A percentile compares a stretch with the other conserved stretches of the same genome.
phyloP scores from a whole-genome alignment of 2,797 vertebrate genomes.

The Poecile montanus region DNA sequence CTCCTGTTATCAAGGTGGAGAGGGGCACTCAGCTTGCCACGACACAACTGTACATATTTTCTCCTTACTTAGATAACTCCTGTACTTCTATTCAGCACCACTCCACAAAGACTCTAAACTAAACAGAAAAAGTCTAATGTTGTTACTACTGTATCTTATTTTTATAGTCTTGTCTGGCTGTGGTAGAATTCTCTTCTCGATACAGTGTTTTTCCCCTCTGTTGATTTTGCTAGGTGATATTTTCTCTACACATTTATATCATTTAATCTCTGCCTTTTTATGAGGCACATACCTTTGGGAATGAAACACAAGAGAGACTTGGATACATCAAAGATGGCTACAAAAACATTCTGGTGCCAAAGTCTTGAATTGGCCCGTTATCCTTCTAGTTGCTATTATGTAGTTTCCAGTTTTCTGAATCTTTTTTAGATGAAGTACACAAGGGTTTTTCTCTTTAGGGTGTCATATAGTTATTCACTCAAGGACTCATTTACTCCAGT shows the following conservation, averaged over 20 bases:
- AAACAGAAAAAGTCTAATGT: background rate
- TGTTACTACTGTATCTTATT: background rate
- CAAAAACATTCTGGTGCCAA: background rate
- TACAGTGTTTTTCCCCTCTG: background rate
- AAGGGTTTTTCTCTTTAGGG: slow-evolving; percentile 2
- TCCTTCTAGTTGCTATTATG: slow-evolving; percentile 21
- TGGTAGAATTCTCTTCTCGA: background rate
- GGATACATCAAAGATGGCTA: background rate
- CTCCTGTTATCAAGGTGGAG: accelerated
- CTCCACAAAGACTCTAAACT: background rate
- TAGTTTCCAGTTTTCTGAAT: slow-evolving; percentile 26
- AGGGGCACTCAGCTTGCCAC: too few species aligned
- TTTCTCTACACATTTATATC: background rate
- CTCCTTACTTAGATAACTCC: background rate
- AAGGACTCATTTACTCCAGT: slow-evolving; percentile 39
- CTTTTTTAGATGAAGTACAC: slow-evolving; percentile 37
- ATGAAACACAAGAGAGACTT: background rate
- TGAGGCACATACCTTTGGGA: slow-evolving; percentile 15
- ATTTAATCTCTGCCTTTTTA: slow-evolving; percentile 18
- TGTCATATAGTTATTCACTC: slow-evolving; percentile 39
- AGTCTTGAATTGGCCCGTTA: background rate
- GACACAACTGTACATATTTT: accelerated
- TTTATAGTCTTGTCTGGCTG: background rate
- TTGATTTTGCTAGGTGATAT: background rate
- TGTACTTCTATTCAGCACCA: background rate